These are phyloP conservation scores for Melanerpes aurifrons DNA, from an alignment of 2,113 vertebrate genomes.

Conservation along the genomic window DNA sequence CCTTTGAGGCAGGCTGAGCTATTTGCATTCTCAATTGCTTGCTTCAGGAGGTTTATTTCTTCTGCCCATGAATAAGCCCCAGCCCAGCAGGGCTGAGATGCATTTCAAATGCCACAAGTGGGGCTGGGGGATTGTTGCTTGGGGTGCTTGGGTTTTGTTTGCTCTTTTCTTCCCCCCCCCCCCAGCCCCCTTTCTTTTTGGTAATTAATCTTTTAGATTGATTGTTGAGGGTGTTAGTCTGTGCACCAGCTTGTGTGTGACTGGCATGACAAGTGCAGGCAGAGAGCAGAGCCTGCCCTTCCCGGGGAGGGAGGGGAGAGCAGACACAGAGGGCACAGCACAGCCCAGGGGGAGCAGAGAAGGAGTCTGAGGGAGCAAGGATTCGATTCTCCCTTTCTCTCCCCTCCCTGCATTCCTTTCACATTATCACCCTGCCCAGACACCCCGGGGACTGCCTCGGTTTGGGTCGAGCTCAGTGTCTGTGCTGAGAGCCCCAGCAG, in stretches of 20 bases:
- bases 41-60: constrained; percentile 62
- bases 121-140: constrained; percentile 6
- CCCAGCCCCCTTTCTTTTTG: background rate
- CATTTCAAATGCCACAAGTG: constrained; percentile 45
- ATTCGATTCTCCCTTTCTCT: background rate
- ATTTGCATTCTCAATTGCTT: constrained; percentile 68
- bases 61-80: constrained; percentile 51
- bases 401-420: constrained; percentile 57
- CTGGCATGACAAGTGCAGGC: constrained; percentile 58
- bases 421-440: constrained; percentile 57
- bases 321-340: background rate
- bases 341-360: background rate
- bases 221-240: constrained; percentile 62
- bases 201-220: constrained; percentile 66
- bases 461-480: background rate
- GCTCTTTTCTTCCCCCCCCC: background rate
- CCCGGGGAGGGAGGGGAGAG: constrained; percentile 6
- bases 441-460: background rate
- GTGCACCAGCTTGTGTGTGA: constrained; percentile 51
- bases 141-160: background rate
- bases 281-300: background rate
- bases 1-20: constrained; percentile 39
- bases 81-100: background rate
- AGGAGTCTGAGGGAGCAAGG: background rate
- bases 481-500: background rate